phyloP scores from a whole-genome alignment of 2,888 invertebrate genomes.

The Luperina nickerlii region DNA sequence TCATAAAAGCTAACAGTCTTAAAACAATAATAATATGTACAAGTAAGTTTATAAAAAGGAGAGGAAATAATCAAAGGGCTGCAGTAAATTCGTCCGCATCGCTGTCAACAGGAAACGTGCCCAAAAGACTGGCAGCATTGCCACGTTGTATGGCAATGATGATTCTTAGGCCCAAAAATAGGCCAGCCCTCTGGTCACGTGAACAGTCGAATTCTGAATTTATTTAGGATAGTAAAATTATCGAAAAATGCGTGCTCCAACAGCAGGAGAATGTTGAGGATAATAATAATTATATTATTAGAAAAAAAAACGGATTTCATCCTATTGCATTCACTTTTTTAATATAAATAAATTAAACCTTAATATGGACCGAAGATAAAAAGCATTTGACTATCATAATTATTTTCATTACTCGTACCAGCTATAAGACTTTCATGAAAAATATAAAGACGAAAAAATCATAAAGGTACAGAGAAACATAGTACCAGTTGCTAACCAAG shows the following conservation, averaged over 20 bases:
- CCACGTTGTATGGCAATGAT: too few relatives aligned
- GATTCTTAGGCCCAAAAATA: too few relatives aligned
- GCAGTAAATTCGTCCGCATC: too few relatives aligned
- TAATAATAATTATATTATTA: not conserved
- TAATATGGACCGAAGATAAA: not conserved
- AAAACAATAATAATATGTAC: too few relatives aligned
- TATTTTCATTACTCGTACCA: not conserved
- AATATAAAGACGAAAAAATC: too few relatives aligned
- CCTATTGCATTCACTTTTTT: not conserved
- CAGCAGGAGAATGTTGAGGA: not conserved
- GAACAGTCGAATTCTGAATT: too few relatives aligned
- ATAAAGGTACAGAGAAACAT: not conserved
- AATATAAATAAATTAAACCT: not conserved
- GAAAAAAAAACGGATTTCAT: not conserved
- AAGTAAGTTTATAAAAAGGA: too few relatives aligned
- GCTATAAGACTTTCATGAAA: not conserved
- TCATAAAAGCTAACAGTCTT: too few relatives aligned
- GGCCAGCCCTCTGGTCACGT: too few relatives aligned
- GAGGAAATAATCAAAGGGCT: too few relatives aligned
- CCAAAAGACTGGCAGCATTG: too few relatives aligned
- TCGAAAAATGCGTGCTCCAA: not conserved
- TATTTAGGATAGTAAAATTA: not conserved
- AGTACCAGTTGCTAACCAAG: not conserved
- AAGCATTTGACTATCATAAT: not conserved
- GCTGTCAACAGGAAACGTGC: too few relatives aligned